A percentile compares a stretch with the other conserved stretches of the same genome.
Conservation (phyloP, 2,888 invertebrate species). For the Zhuqinia jingwanae region DNA sequence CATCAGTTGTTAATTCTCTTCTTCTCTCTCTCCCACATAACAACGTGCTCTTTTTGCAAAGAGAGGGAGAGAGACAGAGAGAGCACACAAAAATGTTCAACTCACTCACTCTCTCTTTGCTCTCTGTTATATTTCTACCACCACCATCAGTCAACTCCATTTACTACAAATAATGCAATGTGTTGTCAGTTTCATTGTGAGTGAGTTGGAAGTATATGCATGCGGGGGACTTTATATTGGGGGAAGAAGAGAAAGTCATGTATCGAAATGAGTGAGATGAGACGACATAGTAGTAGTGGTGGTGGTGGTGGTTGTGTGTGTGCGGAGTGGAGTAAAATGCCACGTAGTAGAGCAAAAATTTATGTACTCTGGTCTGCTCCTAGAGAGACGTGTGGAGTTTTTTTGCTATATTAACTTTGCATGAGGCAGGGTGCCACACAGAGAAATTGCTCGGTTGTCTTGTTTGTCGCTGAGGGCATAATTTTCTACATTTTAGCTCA, state of each 20-base stretch:
- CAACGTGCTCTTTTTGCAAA: slow-evolving; percentile 20
- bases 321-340: neutral
- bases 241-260: slow-evolving; percentile 54
- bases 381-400: neutral
- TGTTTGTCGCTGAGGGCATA: slow-evolving; percentile 34
- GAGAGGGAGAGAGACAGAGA: neutral
- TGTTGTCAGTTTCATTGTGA: slow-evolving; percentile 16
- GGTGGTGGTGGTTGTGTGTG: neutral
- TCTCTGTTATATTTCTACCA: too few relatives aligned
- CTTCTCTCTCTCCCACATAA: neutral
- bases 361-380: neutral
- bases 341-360: neutral
- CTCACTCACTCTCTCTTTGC: neutral
- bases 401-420: slow-evolving; percentile 50
- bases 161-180: neutral
- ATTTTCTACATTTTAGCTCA: slow-evolving; percentile 13
- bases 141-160: neutral
- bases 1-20: slow-evolving; percentile 56
- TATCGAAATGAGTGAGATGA: neutral
- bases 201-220: neutral
- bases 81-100: neutral
- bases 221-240: slow-evolving; percentile 2
- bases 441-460: slow-evolving; percentile 39
- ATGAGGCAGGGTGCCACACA: slow-evolving; percentile 44
- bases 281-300: neutral